Evolutionary conservation across 2,888 invertebrate genomes (phyloP), one percentile per base, ranked within the genome.

Genomic region (Acleris laterana): DNA sequence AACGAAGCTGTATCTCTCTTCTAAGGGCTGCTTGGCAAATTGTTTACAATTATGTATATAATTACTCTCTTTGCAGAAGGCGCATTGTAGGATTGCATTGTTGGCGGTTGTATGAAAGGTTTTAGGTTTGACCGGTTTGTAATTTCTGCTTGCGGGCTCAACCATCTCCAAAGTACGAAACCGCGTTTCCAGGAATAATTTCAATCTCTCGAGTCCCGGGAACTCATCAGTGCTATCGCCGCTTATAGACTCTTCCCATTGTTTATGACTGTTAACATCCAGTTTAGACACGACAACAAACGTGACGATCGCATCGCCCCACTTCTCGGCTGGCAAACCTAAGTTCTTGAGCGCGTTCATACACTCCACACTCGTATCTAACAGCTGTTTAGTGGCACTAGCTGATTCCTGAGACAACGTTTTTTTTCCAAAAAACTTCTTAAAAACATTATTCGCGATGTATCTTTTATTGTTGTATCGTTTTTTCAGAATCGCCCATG

Each of bases 111-210:
- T 38, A 50, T 59, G 59, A 38, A 59, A 59, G 1, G 20, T 50
- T 50, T 59, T 59, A 16, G 38, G 32, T 17, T 50, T 59, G 5
- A 50, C 59, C 32, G 49, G 32, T 59, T 59, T 59, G 38, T 38
- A 49, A 9, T 7, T 50, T 38, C 42, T 59, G 19, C 9, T 59
- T 16, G 49, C 38, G 16, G 59, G 59, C 32, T 59, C 59, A 6
- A 59, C 20, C 59, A 59, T 59, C 22, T 59, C 59, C 19, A 59
- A 32, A 7, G 59, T 59, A 1, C 59, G 20, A 38, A 59, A 59
- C 20, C 59, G 38, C 3, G 16, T 59, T 22, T 59, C 59, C 38
- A 59, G 20, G 32, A 59, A 59, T 19, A 1, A 6, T 28, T 49
- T 59, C 20, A 59, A 20, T 20, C 16, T 32, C 5, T 59, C 50